Evolutionary conservation across 2,888 invertebrate species (phyloP).

Genomic region (Perdita meconis): DNA sequence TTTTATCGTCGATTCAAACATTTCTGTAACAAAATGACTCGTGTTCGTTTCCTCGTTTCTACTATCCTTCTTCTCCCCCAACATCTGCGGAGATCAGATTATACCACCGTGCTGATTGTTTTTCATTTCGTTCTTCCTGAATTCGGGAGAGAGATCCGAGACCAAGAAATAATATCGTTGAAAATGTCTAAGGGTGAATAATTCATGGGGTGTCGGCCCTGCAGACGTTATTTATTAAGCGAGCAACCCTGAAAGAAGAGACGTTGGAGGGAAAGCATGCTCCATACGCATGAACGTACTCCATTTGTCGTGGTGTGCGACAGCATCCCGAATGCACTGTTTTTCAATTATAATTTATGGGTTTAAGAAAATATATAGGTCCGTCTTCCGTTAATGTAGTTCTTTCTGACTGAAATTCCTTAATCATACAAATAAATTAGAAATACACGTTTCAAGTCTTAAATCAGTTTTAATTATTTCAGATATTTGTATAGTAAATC

Average conservation of each 20-base stretch:
- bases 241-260: constrained; percentile 31
- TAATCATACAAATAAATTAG: too few relatives aligned
- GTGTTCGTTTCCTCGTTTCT: not conserved
- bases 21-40: not conserved
- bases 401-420: too few relatives aligned
- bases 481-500: too few relatives aligned
- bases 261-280: not conserved
- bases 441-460: too few relatives aligned
- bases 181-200: constrained; percentile 63
- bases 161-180: constrained; percentile 41
- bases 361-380: too few relatives aligned
- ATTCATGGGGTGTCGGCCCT: constrained; percentile 69
- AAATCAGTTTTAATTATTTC: too few relatives aligned
- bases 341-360: constrained; percentile 9
- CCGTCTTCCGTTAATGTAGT: too few relatives aligned
- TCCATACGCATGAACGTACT: constrained; percentile 6
- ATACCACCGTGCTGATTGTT: constrained; percentile 40
- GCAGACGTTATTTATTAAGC: constrained; percentile 73
- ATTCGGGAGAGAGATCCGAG: constrained; percentile 20
- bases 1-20: not conserved
- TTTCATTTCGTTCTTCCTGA: constrained; percentile 25
- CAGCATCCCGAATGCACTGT: constrained; percentile 23
- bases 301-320: constrained; percentile 33
- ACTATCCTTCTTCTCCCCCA: not conserved
- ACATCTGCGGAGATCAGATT: constrained; percentile 22